Base-by-base conservation (phyloP, 2,113 vertebrate genomes). In the Megaceryle maxima region DNA sequence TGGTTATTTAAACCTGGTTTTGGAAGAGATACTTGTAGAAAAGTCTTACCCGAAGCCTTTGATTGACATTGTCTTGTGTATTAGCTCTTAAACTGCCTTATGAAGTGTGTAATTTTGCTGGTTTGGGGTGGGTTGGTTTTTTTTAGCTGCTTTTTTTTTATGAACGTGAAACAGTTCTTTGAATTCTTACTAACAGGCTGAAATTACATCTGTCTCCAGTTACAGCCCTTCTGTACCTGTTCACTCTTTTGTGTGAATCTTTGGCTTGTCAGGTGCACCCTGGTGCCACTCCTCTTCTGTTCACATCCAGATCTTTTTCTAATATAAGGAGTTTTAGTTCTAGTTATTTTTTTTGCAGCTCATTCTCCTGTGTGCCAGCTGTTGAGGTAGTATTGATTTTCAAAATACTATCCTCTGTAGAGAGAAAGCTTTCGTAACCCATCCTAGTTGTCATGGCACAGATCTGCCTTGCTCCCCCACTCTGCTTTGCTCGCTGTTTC, bases 1-100 rank as follows among this genome's bases (percentile, higher is more conserved):
- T 46, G 24, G 37, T 73, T 83, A 33, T 59, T 96, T 90, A 75
- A 94, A 86, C 64, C 74, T 68, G 4, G 43, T 83, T 88, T 86
- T 80, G 37, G 74, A 51, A 69, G n/a, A 9, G 22, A 41, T 69
- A n/a, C 89, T 37, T 76, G 37, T 22, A n/a, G 53, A 66, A 76
- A 66, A 66, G 6, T 19, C 82, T 70, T 39, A 86, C 73, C 87
- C 37, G 90, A 56, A 56, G 83, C 56, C 76, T 93, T 31, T 72
- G 56, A 60, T 50, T 26, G 82, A 11, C 46, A 1, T 1, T 16
- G 37, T 21, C 64, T n/a, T 39, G n/a, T 81, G 46, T 68, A 3
- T 78, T 51, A 21, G 35, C 11, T 48, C 56, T 84, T 60, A 56
- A 51, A 35, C 43, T 39, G 79, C 6, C 29, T 50, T 79, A 29